These are phyloP conservation scores for Acrocephalus scirpaceus DNA, from an alignment of 2,797 vertebrate genomes.

Conservation along the genomic window DNA sequence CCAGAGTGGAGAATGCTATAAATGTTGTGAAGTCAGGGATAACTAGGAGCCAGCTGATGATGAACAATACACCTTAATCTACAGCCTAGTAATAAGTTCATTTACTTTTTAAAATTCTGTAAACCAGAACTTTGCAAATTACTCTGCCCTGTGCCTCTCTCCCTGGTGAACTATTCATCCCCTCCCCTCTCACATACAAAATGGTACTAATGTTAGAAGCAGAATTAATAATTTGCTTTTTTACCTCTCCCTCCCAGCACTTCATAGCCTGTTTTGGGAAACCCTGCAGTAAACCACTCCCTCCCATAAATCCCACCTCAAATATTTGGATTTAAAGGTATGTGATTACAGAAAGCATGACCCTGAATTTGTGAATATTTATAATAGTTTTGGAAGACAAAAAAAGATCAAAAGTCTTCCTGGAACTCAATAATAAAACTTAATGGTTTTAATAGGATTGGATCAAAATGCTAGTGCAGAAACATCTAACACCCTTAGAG, in stretches of 20 bases:
- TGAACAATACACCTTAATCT: background rate
- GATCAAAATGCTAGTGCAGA: slow-evolving; percentile 14
- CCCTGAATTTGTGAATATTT: slow-evolving; percentile 20
- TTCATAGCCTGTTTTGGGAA: background rate
- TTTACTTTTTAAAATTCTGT: background rate
- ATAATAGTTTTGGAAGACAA: background rate
- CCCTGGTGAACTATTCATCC: background rate
- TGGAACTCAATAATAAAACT: background rate
- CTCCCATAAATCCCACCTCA: background rate
- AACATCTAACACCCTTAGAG: background rate
- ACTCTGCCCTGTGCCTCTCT: background rate
- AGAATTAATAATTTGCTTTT: background rate
- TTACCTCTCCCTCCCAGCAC: background rate
- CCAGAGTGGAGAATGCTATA: background rate
- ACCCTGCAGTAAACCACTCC: background rate
- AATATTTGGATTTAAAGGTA: slow-evolving; percentile 28
- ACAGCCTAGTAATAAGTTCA: background rate
- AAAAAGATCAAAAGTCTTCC: slow-evolving; percentile 39
- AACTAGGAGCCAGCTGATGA: background rate
- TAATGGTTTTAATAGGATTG: background rate
- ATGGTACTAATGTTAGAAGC: background rate
- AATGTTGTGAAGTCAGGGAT: background rate
- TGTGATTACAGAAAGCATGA: background rate
- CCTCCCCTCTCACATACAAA: background rate
- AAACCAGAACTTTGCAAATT: background rate